Conservation (phyloP, 2,113 vertebrate species). For the Heteronetta atricapilla region DNA sequence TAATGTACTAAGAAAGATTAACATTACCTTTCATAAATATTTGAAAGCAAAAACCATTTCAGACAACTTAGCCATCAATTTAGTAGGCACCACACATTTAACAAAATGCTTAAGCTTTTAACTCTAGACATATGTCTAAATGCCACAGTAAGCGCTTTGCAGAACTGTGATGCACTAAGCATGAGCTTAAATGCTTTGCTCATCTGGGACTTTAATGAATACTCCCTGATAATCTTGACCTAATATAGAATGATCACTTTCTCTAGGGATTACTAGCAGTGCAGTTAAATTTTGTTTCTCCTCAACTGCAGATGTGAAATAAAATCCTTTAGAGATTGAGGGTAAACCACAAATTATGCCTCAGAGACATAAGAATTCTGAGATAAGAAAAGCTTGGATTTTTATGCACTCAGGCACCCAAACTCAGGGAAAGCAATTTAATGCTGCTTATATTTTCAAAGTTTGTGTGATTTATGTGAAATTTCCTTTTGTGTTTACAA, state of each 20-base stretch:
- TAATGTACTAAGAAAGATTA: neutral
- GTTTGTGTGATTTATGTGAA: neutral
- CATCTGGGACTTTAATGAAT: neutral
- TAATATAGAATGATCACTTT: neutral
- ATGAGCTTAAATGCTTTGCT: neutral
- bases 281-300: constrained; percentile 3
- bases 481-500: neutral
- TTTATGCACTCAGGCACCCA: neutral
- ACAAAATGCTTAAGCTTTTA: neutral
- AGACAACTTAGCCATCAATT: neutral
- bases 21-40: neutral
- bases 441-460: neutral
- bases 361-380: constrained; percentile 1
- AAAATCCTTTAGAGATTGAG: neutral
- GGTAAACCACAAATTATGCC: constrained; percentile 23
- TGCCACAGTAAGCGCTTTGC: neutral
- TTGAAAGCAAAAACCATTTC: neutral
- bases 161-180: neutral
- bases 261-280: neutral
- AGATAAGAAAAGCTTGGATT: constrained; percentile 4
- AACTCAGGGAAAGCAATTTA: neutral
- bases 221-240: neutral
- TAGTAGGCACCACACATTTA: neutral
- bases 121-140: neutral
- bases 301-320: neutral